Evolutionary conservation across 2,797 vertebrate species (phyloP).

Genomic region (Mormyrus proboscirostris): DNA sequence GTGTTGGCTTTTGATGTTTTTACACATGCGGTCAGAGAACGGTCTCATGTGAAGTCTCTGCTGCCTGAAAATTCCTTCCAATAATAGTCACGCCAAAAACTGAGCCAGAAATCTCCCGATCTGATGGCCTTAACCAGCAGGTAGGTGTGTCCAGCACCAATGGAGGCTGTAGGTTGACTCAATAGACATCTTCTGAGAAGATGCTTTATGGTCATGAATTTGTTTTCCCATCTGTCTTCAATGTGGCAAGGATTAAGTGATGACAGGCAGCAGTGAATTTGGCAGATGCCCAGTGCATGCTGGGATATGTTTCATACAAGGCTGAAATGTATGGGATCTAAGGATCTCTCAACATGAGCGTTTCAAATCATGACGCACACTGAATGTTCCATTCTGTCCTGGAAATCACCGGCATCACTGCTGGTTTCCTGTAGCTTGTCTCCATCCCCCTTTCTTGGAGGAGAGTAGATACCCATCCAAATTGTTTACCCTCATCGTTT

Average conservation of each 20-base stretch:
- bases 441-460: background rate
- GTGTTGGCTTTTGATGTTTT: background rate
- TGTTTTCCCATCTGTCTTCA: background rate
- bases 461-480: background rate
- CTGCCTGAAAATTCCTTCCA: background rate
- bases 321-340: conserved; percentile 1
- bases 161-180: background rate
- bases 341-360: background rate
- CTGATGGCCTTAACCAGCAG: background rate
- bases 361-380: background rate
- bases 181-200: background rate
- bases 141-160: background rate
- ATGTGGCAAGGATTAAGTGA: background rate
- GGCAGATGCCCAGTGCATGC: background rate
- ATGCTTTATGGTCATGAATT: background rate
- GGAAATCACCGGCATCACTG: background rate
- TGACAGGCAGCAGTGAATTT: background rate
- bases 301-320: conserved; percentile 6
- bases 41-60: background rate
- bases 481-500: background rate
- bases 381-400: background rate
- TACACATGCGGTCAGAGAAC: background rate
- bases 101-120: background rate
- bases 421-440: background rate
- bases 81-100: background rate